phyloP scores from a whole-genome alignment of 2,888 invertebrate species.

The Eilema sororculum region DNA sequence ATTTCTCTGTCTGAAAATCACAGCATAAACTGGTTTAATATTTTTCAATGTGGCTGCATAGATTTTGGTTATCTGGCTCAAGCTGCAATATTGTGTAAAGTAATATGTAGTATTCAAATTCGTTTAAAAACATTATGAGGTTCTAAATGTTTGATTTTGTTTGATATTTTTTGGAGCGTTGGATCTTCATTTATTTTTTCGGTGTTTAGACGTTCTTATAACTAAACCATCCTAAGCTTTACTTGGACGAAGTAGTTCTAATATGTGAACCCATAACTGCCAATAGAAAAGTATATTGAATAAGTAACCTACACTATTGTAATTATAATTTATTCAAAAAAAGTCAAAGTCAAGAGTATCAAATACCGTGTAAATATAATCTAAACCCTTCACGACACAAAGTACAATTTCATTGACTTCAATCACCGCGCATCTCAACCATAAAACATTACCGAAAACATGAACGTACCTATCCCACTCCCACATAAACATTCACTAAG shows the following conservation, averaged over 20 bases:
- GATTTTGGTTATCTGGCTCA: neutral
- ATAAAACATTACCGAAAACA: constrained; percentile 12
- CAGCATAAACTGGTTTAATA: constrained; percentile 12
- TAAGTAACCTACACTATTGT: neutral
- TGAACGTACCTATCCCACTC: constrained; percentile 16
- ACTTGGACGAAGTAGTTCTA: neutral
- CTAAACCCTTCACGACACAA: neutral
- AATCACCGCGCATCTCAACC: constrained; percentile 1
- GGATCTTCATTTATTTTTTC: neutral
- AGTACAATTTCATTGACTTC: neutral
- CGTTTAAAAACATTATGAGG: neutral
- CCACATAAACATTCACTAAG: constrained; percentile 17
- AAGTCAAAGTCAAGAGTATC: neutral
- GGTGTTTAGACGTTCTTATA: neutral
- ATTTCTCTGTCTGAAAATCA: constrained; percentile 89
- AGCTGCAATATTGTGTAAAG: neutral
- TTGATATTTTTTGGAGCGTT: neutral
- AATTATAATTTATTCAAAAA: neutral
- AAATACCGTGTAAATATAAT: neutral
- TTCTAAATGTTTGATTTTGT: neutral
- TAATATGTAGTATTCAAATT: neutral
- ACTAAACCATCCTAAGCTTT: neutral
- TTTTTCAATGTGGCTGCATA: constrained; percentile 5
- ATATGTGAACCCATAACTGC: neutral
- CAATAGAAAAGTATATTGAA: too few species aligned